Base-by-base conservation (phyloP, 2,888 invertebrate genomes). In the Frankliniella fusca region DNA sequence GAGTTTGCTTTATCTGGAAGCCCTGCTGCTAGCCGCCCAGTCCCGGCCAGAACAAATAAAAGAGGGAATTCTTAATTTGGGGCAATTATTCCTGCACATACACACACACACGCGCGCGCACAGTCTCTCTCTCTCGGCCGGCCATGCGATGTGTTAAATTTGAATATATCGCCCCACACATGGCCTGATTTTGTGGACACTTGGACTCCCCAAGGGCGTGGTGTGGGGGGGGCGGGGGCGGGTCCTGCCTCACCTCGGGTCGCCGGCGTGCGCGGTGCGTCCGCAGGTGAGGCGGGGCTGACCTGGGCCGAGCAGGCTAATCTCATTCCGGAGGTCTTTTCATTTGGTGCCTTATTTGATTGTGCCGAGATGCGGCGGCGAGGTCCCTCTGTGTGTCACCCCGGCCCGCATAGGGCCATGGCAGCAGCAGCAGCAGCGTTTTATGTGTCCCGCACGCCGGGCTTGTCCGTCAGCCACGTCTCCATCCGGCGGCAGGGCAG, bases 11-110 rank as follows among this genome's bases (percentile, higher is more conserved):
- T 38, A 38, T 38, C 38, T 38, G 38, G 38, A 38, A 5, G 38
- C 38, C 38, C 38, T 15, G 54, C 54, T 54, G 54, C 18, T 54
- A 54, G 54, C 12, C 15, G 54, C 12, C n/a, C 23, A 11, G 70
- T 23, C 70, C 70, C 23, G 20, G n/a, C 70, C 18, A 70, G 70
- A 70, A 70, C 70, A 70, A 70, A 70, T 70, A 70, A 70, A 70
- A 70, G 70, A 70, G 70, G 70, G 70, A 70, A 70, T 70, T 70
- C 70, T 70, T 70, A 70, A 70, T 70, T 70, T 70, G 70, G 11
- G 70, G 70, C 70, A 70, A 70, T 70, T 70, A 70, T 23, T 70
- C 70, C n/a, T n/a, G 70, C 70, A 70, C 70, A 70, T 23, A 70
- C 70, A 23, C 70, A 23, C 70, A n/a, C 20, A n/a, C 65, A 1